phyloP scores from a whole-genome alignment of 2,113 vertebrate species.

The Acanthisitta chloris region DNA sequence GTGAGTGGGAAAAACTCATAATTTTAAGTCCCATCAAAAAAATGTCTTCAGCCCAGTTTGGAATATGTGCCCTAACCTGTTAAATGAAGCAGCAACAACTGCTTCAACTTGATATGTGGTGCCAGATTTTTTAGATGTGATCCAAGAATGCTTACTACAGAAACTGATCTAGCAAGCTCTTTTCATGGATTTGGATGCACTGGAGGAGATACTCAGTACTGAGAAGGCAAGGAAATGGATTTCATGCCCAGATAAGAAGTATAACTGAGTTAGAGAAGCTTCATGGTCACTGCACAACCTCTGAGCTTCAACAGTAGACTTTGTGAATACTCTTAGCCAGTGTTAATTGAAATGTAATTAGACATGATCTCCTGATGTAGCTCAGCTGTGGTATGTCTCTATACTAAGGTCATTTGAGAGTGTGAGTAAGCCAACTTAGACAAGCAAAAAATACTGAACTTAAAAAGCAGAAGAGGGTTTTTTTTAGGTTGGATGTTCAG shows the following conservation, averaged over 20 bases:
- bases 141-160: not conserved
- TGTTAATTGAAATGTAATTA: not conserved
- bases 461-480: not conserved
- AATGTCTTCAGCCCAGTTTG: not conserved
- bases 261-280: not conserved
- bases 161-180: not conserved
- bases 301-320: not conserved
- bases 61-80: not conserved
- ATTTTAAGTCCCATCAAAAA: not conserved
- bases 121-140: not conserved
- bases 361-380: not conserved
- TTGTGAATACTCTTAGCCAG: not conserved
- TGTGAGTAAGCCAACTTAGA: not conserved
- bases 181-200: not conserved
- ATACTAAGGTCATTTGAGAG: not conserved
- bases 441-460: not conserved
- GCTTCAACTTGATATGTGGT: rapidly evolving
- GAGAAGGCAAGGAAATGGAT: not conserved
- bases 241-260: not conserved
- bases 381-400: not conserved
- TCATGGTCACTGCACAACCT: not conserved
- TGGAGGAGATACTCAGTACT: not conserved
- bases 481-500: not conserved
- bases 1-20: not conserved
- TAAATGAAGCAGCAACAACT: not conserved